Evolutionary conservation across 92 coral and sea anemone species (phyloP), one percentile per base, ranked within the genome.

Genomic region (Epizoanthus illoricatus): DNA sequence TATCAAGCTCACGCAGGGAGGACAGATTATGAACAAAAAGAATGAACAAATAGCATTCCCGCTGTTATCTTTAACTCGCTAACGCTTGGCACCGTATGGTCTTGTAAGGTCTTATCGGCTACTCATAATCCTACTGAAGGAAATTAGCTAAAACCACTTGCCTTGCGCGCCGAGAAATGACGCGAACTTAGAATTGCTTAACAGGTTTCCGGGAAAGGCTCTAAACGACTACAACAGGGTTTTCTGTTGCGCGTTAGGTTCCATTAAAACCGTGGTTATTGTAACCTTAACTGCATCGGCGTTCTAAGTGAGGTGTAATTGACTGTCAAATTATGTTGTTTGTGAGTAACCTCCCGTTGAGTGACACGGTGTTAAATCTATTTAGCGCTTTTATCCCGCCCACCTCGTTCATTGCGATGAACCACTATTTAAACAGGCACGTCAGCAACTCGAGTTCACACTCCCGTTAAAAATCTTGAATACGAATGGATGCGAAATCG

Each of bases 321-420:
- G 90, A 87, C 92, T 91, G 94, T 93, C 97, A 93, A 74, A 81
- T 85, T 84, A 69, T 84, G 88, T 86, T 92, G 92, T 90, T 92
- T 90, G 94, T 84, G 80, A 90, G 89, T 88, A 87, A 65, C 94
- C 92, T 89, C 92, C 86, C 74, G 91, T 84, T 93, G 94, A 93
- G 86, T 91, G 97, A 91, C 97, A 89, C 21, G 89, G 91, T 91
- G 91, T 91, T 90, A 89, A 85, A 87, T 89, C 88, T 91, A 89
- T 91, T 91, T 89, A 91, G 79, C 92, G 45, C 85, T 80, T 61
- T 56, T 81, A 76, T 85, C 97, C 88, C 97, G 97, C 97, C 97
- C 97, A 87, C 97, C 85, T 91, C 84, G 86, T 91, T 86, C 90
- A 78, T 43, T 12, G 59, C 17, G 24, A 45, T 55, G 55, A 78